These are phyloP conservation scores for Drosophila repleta DNA, from an alignment of 1,140 invertebrate genomes.

Conservation along the genomic window DNA sequence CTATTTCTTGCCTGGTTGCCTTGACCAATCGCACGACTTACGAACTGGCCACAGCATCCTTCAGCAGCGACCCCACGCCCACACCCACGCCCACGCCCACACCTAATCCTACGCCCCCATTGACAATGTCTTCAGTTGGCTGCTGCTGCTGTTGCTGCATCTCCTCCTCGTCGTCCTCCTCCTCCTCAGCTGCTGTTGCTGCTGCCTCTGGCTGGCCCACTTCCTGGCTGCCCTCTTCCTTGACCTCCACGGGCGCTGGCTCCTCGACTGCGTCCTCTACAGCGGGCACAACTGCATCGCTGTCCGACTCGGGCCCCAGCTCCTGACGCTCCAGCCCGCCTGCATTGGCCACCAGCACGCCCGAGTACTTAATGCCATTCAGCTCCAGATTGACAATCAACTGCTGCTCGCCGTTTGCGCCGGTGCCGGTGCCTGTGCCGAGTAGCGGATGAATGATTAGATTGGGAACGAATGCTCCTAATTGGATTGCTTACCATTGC, in stretches of 20 bases:
- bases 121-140: conserved; percentile 40
- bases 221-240: conserved; percentile 31
- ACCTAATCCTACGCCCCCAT: conserved; percentile 22
- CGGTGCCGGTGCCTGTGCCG: conserved; percentile 87
- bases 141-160: conserved; percentile 12
- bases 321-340: conserved; percentile 55
- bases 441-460: conserved; percentile 7
- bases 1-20: conserved; percentile 29
- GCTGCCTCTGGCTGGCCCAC: conserved; percentile 25
- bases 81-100: conserved; percentile 19
- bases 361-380: conserved; percentile 96
- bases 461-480: not conserved
- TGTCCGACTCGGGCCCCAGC: conserved; percentile 11
- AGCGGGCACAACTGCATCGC: not conserved
- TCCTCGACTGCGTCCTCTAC: conserved; percentile 4
- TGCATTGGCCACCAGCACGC: conserved; percentile 91
- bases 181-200: conserved; percentile 5
- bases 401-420: conserved; percentile 91
- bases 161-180: not conserved
- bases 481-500: conserved; percentile 88
- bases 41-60: conserved; percentile 72
- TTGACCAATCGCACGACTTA: conserved; percentile 31
- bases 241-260: conserved; percentile 17
- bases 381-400: conserved; percentile 98
- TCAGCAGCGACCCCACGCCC: conserved; percentile 44